Base-by-base conservation (phyloP, 2,888 invertebrate species). In the Cactoblastis cactorum region DNA sequence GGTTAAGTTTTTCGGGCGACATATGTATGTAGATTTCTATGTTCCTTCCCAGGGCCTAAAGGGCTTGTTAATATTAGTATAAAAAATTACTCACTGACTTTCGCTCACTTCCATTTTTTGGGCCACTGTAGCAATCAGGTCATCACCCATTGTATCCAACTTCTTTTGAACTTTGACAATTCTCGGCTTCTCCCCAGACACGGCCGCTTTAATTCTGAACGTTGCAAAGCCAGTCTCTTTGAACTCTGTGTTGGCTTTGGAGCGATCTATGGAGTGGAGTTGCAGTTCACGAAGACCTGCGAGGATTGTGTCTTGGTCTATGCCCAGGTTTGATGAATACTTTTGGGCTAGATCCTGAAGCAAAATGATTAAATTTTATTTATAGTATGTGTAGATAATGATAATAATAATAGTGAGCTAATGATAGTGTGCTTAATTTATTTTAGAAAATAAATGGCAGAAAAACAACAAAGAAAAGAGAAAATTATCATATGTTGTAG, bases 141-240 rank as follows among this genome's bases (percentile, higher is more conserved):
- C 92, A 22, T 74, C 79, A 0, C 93, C 93, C 49, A 77, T 63
- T 0, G 80, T 80, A 39, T 87, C 86, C 2, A 95, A 68, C 39
- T 86, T 80, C 54, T 92, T 89, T 70, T 93, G 91, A 0, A 94
- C 75, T 48, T 91, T 91, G 2, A 92, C 52, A 11, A 84, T 61
- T 54, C 63, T 80, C 0, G 92, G 85, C 35, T 87, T 89, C 49
- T 88, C 83, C 8, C 91, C 87, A 0, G 91, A 86, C 49, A 89
- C 76, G 0, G 92, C 91, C 1, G 93, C 88, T 59, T 94, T 93
- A 0, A 96, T 86, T 71, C 93, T 92, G 18, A 96, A 78, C 0
- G 94, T 93, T 0, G 96, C 95, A 47, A 93, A 66, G 0, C 96
- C 95, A 0, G 94, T 94, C 61, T 92, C 91, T 55, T 92, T 91